Conservation (phyloP, 2,113 vertebrate genomes). For the Silurus glanis region DNA sequence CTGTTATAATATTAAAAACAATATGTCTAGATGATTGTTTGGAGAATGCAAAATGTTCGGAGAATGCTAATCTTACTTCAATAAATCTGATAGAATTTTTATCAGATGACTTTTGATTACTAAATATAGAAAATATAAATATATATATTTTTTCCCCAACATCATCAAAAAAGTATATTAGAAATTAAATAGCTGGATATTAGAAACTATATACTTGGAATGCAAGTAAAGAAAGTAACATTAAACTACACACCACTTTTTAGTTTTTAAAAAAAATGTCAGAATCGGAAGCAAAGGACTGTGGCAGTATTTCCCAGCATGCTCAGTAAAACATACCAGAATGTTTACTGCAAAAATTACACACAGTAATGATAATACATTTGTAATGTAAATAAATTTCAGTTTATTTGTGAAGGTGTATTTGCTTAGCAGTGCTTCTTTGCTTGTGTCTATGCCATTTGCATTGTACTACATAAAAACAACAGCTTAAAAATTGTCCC, state of each 20-base stretch:
- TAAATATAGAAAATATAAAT: too few species aligned
- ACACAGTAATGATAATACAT: too few species aligned
- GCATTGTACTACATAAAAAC: neutral
- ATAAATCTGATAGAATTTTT: too few species aligned
- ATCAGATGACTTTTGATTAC: neutral
- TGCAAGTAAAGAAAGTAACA: neutral
- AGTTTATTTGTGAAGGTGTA: neutral
- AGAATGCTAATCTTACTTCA: too few species aligned
- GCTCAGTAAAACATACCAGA: neutral
- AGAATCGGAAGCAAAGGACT: neutral
- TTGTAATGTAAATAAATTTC: too few species aligned
- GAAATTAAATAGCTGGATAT: neutral
- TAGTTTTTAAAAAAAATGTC: neutral
- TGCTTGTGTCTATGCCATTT: neutral
- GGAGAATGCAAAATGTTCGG: too few species aligned
- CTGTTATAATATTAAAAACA: neutral
- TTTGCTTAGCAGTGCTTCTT: too few species aligned
- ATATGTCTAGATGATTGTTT: neutral
- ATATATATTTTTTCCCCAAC: too few species aligned
- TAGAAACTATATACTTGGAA: neutral
- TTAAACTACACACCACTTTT: neutral
- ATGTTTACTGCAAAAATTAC: neutral
- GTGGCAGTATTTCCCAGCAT: too few species aligned
- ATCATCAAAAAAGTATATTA: too few species aligned
- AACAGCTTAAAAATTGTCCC: neutral